These are phyloP conservation scores for Lepus timidus DNA, from an alignment of 2,113 vertebrate genomes.

Conservation along the genomic window DNA sequence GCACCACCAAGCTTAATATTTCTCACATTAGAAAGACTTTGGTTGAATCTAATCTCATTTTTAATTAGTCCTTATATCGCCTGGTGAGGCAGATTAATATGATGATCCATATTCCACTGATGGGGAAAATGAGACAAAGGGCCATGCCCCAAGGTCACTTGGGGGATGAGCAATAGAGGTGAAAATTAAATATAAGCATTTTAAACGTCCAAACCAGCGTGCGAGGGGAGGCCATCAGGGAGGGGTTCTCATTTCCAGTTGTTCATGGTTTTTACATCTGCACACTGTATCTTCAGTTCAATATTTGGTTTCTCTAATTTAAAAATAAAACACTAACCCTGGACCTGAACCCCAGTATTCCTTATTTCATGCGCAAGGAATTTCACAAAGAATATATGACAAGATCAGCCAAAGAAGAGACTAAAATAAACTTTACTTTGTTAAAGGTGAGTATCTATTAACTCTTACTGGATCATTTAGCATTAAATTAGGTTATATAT, in stretches of 20 bases:
- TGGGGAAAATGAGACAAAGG: constrained; percentile 74
- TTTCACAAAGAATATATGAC: not conserved
- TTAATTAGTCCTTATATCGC: constrained; percentile 73
- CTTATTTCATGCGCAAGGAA: not conserved
- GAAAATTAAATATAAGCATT: constrained; percentile 62
- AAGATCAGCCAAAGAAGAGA: not conserved
- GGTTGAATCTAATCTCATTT: constrained; percentile 67
- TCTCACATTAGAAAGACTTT: constrained; percentile 60
- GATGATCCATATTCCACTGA: constrained; percentile 75
- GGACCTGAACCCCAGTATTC: not conserved
- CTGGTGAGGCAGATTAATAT: constrained; percentile 75
- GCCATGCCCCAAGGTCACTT: constrained; percentile 60
- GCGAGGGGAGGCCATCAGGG: not conserved
- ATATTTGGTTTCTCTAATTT: constrained; percentile 54
- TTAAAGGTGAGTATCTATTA: not conserved
- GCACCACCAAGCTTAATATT: constrained; percentile 61
- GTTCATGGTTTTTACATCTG: constrained; percentile 33
- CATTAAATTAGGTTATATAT: not conserved
- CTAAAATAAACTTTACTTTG: constrained; percentile 22
- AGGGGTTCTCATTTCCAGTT: not conserved
- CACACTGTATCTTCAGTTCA: not conserved
- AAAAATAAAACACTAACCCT: constrained; percentile 46
- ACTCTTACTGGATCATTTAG: not conserved
- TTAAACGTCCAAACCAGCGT: constrained; percentile 4
- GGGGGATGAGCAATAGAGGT: constrained; percentile 40